These are phyloP conservation scores for Argyra leucocephala DNA, from an alignment of 2,888 invertebrate genomes.

Conservation along the genomic window DNA sequence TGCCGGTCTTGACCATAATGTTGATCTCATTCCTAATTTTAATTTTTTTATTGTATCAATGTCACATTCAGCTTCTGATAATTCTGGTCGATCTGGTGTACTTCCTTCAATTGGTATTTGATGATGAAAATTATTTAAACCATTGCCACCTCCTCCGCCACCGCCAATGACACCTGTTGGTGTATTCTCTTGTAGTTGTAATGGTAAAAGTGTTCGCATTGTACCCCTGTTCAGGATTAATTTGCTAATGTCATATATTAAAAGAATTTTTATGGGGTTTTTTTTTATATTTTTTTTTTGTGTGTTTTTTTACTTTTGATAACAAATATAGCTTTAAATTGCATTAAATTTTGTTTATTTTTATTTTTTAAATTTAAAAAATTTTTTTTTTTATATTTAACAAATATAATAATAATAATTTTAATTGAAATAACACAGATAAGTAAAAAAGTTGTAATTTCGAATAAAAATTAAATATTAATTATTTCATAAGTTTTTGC, in stretches of 20 bases:
- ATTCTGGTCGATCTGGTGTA: slow-evolving; percentile 47
- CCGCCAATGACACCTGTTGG: slow-evolving; percentile 29
- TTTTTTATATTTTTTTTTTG: slow-evolving; percentile 20
- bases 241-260: slow-evolving; percentile 25
- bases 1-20: slow-evolving; percentile 58
- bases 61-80: slow-evolving; percentile 63
- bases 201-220: slow-evolving; percentile 55
- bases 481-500: too few species aligned
- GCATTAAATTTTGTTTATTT: background rate
- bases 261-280: slow-evolving; percentile 21
- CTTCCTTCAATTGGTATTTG: slow-evolving; percentile 30
- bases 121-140: slow-evolving; percentile 31
- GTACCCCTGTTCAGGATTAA: slow-evolving; percentile 41
- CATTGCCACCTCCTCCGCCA: slow-evolving; percentile 27
- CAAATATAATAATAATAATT: background rate
- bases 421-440: slow-evolving; percentile 1
- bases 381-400: slow-evolving; percentile 13
- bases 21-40: slow-evolving; percentile 59
- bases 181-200: slow-evolving; percentile 46
- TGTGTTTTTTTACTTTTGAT: slow-evolving; percentile 15
- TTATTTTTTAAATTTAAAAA: slow-evolving; percentile 16
- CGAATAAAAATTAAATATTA: background rate
- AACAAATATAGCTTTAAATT: background rate
- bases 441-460: background rate
- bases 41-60: slow-evolving; percentile 64